Percentiles rank a stretch among this genome's conserved stretches.
Evolutionary conservation across 2,113 vertebrate genomes (phyloP).

Genomic region (Canis aureus): DNA sequence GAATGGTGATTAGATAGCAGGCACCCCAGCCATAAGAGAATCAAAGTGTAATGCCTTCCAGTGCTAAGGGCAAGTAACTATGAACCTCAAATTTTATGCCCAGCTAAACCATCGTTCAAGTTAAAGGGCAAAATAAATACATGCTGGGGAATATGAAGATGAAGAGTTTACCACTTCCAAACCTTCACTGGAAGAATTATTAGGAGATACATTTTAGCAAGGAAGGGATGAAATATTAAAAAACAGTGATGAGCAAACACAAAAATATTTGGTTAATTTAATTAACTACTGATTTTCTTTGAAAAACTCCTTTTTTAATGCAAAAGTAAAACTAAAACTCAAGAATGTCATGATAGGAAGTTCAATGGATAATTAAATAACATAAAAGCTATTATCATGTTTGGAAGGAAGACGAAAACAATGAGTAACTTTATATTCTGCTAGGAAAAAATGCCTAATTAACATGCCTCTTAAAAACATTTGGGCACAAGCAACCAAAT

Average conservation of each 20-base stretch:
- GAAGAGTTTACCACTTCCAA: not conserved
- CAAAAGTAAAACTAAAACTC: not conserved
- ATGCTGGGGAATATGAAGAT: not conserved
- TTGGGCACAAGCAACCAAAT: not conserved
- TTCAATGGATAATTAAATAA: not conserved
- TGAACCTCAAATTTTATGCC: not conserved
- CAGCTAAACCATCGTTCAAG: not conserved
- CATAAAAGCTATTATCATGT: not conserved
- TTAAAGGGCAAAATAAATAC: constrained; percentile 6
- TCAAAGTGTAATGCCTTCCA: not conserved
- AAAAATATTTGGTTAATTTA: not conserved
- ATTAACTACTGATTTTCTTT: not conserved
- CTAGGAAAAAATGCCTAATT: constrained; percentile 10
- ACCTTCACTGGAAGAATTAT: not conserved
- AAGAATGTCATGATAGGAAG: not conserved
- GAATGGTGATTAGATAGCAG: not conserved
- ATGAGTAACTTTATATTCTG: not conserved
- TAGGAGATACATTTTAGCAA: not conserved
- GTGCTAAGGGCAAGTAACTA: not conserved
- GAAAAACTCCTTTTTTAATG: not conserved
- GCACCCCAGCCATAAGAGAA: not conserved
- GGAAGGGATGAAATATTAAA: not conserved
- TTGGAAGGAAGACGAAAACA: not conserved
- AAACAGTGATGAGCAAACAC: not conserved
- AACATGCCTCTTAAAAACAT: constrained; percentile 14